Evolutionary conservation across 1,140 invertebrate genomes (phyloP).

Genomic region (Sogatella furcifera): DNA sequence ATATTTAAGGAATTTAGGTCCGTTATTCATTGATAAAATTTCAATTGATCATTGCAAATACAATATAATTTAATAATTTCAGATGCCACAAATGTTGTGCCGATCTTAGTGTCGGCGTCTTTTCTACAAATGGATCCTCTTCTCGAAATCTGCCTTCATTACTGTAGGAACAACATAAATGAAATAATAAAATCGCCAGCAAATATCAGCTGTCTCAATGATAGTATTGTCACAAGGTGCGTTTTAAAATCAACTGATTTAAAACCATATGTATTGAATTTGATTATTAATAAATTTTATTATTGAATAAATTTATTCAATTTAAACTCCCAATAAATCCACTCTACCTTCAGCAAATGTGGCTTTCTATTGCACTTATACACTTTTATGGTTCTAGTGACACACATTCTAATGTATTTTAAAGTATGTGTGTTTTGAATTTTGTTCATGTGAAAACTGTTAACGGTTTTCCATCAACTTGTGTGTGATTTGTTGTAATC

Average conservation of each 20-base stretch:
- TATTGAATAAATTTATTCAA: too few relatives aligned
- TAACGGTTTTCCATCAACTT: too few relatives aligned
- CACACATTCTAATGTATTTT: too few relatives aligned
- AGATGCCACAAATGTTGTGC: conserved; percentile 78
- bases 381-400: too few relatives aligned
- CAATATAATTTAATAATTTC: conserved; percentile 19
- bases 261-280: neutral
- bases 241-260: neutral
- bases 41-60: neutral
- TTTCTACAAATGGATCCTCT: conserved; percentile 90
- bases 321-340: too few relatives aligned
- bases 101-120: conserved; percentile 83
- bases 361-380: too few relatives aligned
- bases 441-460: too few relatives aligned
- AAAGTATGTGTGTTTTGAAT: too few relatives aligned
- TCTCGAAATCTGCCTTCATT: conserved; percentile 67
- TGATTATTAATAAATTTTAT: too few relatives aligned
- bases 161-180: conserved; percentile 66
- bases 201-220: conserved; percentile 71
- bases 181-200: conserved; percentile 66
- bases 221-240: conserved; percentile 59
- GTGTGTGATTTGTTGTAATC: too few relatives aligned
- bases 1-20: too few relatives aligned
- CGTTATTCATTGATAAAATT: neutral
- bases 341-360: too few relatives aligned